Evolutionary conservation across 1,140 invertebrate species (phyloP), one percentile per base, ranked within the genome.

Genomic region (Portunus trituberculatus): DNA sequence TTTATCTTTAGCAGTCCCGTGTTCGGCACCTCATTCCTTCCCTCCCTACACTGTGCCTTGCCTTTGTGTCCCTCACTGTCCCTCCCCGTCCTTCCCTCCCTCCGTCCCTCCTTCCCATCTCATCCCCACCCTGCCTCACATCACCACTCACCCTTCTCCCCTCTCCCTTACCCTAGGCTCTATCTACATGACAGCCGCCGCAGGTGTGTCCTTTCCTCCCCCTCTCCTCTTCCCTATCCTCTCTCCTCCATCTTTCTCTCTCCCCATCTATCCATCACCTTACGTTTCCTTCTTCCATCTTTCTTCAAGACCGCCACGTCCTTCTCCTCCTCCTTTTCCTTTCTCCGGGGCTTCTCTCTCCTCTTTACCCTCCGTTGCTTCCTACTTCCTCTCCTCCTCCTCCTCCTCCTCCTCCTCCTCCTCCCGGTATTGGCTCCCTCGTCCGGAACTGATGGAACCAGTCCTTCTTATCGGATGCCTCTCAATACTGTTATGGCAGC

Each of bases 401-500:
- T n/a, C 67, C n/a, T 76, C 67, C 25, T 76, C n/a, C 25, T n/a
- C n/a, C n/a, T n/a, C n/a, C 25, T 76, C 67, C n/a, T n/a, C 67
- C 25, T 76, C 67, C 67, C 67, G 20, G 67, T 76, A 76, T 76
- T 76, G 67, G 67, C 25, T n/a, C 67, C 25, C 67, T 76, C 67
- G 20, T n/a, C 67, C 67, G 67, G 67, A 76, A 76, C 67, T 76
- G 67, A 76, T 76, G 67, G 67, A 76, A 76, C 67, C 67, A 76
- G 67, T 76, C 67, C 25, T 76, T 76, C 67, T 76, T 76, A 76
- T 76, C 67, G 67, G 67, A 76, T n/a, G 67, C 67, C n/a, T 76
- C 67, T 76, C 67, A 76, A 76, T 76, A 76, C 67, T 76, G 67
- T 76, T 76, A 76, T 76, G 67, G 67, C 67, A n/a, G 67, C n/a